A percentile compares a stretch with the other conserved stretches of the same genome.
Evolutionary conservation across 2,888 invertebrate genomes (phyloP).

Genomic region (Malacosoma neustria): DNA sequence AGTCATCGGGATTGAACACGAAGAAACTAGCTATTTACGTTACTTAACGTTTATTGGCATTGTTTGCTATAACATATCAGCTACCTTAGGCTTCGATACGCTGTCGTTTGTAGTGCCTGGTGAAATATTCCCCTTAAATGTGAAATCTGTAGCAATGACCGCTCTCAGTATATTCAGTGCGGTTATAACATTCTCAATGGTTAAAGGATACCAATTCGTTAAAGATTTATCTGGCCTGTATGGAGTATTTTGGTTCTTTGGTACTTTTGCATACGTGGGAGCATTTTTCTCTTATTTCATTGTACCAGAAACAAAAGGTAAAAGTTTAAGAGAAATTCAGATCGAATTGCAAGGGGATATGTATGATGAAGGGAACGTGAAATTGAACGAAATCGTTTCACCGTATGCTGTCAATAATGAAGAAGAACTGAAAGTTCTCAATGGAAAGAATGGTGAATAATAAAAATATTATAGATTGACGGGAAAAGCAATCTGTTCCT

Average conservation of each 20-base stretch:
- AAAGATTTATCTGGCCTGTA: slow-evolving; percentile 56
- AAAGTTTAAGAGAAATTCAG: slow-evolving; percentile 71
- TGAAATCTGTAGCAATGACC: slow-evolving; percentile 69
- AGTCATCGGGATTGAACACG: slow-evolving; percentile 20
- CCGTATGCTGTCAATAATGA: neutral
- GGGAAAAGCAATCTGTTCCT: too few species aligned
- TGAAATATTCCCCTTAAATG: slow-evolving; percentile 73
- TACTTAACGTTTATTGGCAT: slow-evolving; percentile 54
- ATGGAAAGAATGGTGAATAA: slow-evolving; percentile 1
- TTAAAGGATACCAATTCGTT: slow-evolving; percentile 62
- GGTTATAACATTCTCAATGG: slow-evolving; percentile 53
- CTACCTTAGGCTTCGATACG: slow-evolving; percentile 58
- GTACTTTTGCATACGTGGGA: slow-evolving; percentile 46
- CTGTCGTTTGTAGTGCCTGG: slow-evolving; percentile 62
- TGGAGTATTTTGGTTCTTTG: slow-evolving; percentile 63
- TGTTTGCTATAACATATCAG: slow-evolving; percentile 28
- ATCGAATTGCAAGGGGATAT: slow-evolving; percentile 49
- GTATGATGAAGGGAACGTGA: slow-evolving; percentile 18
- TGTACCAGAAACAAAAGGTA: slow-evolving; percentile 74
- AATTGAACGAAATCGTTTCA: slow-evolving; percentile 9
- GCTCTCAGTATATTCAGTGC: slow-evolving; percentile 49
- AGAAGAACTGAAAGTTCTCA: neutral
- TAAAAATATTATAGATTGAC: too few species aligned
- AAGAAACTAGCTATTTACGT: slow-evolving; percentile 27
- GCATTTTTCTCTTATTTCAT: slow-evolving; percentile 47